A percentile compares a stretch with the other conserved stretches of the same genome.
Evolutionary conservation across 2,113 vertebrate species (phyloP).

Genomic region (Dipodomys ordii): DNA sequence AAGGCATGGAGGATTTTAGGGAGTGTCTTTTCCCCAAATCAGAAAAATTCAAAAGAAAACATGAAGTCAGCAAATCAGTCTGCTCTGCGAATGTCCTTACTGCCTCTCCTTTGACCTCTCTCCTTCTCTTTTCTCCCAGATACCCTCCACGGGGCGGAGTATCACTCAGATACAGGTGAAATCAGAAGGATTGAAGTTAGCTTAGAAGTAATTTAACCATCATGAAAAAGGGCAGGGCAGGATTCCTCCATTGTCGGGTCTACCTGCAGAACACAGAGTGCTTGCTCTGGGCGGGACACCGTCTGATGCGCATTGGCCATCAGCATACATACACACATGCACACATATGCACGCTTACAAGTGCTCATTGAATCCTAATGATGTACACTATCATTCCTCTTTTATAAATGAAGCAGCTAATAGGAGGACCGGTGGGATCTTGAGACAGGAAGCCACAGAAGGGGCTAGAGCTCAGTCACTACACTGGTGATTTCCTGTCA

Average conservation of each 20-base stretch:
- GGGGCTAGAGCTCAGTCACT: not conserved
- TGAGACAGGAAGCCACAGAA: not conserved
- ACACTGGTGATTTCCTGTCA: not conserved
- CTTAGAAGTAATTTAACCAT: not conserved
- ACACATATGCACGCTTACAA: not conserved
- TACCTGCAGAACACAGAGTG: not conserved
- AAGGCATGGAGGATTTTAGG: not conserved
- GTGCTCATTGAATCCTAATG: not conserved
- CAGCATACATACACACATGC: not conserved
- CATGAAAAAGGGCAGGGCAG: not conserved
- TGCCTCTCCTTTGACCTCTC: not conserved
- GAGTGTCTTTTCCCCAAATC: not conserved
- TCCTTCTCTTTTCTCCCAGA: not conserved
- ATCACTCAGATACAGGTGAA: not conserved
- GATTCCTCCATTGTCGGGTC: not conserved
- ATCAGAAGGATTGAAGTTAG: not conserved
- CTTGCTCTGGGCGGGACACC: not conserved
- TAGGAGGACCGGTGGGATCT: no score
- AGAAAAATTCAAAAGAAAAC: not conserved
- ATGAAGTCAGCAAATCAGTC: not conserved
- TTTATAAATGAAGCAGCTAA: not conserved
- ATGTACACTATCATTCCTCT: not conserved
- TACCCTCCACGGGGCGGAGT: not conserved
- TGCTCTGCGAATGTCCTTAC: not conserved
- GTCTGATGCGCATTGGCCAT: not conserved